Evolutionary conservation across 53 echinoderm and acorn worm species (phyloP).

Genomic region (Arbacia lixula): DNA sequence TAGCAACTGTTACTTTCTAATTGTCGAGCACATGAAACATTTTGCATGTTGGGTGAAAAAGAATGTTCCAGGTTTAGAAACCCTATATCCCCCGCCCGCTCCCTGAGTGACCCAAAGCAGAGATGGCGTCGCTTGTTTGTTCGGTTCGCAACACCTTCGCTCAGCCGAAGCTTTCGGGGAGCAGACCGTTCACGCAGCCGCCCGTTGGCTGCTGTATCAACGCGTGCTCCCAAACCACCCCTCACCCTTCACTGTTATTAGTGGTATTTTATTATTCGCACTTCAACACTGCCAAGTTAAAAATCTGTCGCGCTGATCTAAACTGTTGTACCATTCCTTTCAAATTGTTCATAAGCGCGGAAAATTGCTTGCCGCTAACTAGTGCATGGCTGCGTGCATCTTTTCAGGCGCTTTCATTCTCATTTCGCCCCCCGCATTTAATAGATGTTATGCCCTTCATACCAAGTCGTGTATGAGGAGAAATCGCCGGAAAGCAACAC

Average conservation of each 20-base stretch:
- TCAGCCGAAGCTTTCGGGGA: not conserved
- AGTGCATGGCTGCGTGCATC: constrained; percentile 23
- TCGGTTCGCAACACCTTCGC: not conserved
- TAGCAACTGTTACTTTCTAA: too few relatives aligned
- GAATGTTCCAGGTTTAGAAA: too few relatives aligned
- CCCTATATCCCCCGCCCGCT: too few relatives aligned
- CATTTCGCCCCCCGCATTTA: not conserved
- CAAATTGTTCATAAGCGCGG: constrained; percentile 35
- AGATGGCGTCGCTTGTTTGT: too few relatives aligned
- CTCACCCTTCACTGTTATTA: not conserved
- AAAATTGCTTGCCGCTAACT: constrained; percentile 54
- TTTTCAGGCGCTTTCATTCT: constrained; percentile 4
- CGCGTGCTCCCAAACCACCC: constrained; percentile 20
- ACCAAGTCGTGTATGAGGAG: not conserved
- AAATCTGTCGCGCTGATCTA: constrained; percentile 43
- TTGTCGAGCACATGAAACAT: too few relatives aligned
- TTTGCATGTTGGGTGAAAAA: too few relatives aligned
- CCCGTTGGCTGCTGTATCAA: not conserved
- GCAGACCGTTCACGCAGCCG: too few relatives aligned
- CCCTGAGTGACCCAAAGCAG: too few relatives aligned
- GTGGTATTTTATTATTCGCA: constrained; percentile 29
- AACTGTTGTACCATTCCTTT: constrained; percentile 49
- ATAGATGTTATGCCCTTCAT: constrained; percentile 18
- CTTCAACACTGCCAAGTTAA: constrained; percentile 44
- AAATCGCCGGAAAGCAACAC: not conserved